Evolutionary conservation across 2,888 invertebrate genomes (phyloP).

Genomic region (Apoda limacodes): DNA sequence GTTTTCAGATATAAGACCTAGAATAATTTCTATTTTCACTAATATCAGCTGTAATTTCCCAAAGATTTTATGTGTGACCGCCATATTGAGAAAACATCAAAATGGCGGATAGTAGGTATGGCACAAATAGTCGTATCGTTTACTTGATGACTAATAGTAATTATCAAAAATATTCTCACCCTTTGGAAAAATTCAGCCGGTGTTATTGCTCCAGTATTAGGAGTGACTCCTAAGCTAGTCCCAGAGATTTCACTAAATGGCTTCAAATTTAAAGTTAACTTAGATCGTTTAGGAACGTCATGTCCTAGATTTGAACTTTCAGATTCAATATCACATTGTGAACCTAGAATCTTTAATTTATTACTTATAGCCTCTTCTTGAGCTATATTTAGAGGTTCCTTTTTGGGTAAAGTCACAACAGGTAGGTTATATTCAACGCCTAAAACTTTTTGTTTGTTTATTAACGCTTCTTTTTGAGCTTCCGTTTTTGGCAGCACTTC

Average conservation of each 20-base stretch:
- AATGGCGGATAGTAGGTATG: no score
- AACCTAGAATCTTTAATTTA: conserved; percentile 32
- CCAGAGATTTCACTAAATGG: conserved; percentile 33
- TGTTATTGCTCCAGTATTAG: conserved; percentile 39
- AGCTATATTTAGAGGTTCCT: conserved; percentile 41
- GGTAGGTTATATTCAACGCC: conserved; percentile 71
- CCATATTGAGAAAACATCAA: no score
- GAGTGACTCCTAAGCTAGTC: conserved; percentile 24
- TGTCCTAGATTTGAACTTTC: no score
- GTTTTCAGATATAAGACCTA: no score
- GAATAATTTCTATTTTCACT: no score
- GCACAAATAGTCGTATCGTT: no score
- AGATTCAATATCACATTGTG: conserved; percentile 33
- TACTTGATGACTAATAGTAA: no score
- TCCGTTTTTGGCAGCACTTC: conserved; percentile 34
- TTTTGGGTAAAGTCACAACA: conserved; percentile 23
- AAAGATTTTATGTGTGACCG: no score
- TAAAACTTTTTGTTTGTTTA: conserved; percentile 72
- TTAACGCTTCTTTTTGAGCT: conserved; percentile 69
- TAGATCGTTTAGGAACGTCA: conserved; percentile 33
- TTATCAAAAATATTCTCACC: conserved; percentile 41
- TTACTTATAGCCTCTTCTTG: conserved; percentile 51
- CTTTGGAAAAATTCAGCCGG: conserved; percentile 52
- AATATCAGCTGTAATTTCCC: no score
- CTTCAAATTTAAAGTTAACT: conserved; percentile 51